Conservation (phyloP, 1,140 invertebrate species). For the Chionoecetes opilio region DNA sequence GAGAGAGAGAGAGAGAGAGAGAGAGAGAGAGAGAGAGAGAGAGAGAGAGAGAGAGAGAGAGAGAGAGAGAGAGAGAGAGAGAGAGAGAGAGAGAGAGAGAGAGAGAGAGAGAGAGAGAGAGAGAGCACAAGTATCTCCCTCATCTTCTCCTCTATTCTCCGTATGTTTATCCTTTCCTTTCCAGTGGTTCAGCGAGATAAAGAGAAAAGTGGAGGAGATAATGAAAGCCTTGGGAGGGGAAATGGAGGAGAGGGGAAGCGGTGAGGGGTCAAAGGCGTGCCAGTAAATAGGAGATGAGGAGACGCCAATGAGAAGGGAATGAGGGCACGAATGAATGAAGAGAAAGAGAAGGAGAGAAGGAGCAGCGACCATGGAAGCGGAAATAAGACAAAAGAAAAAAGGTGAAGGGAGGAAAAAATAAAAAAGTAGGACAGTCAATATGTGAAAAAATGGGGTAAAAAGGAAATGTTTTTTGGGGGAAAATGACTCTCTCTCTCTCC, state of each 20-base stretch:
- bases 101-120: slow-evolving; percentile 14
- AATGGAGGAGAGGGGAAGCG: not conserved
- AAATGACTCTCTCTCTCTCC: not conserved
- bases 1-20: not conserved
- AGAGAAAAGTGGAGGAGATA: not conserved
- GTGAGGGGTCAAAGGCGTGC: not conserved
- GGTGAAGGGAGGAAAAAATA: not conserved
- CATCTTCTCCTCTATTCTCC: not conserved
- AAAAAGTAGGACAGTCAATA: not conserved
- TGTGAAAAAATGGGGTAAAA: not conserved
- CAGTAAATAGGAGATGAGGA: slow-evolving; percentile 18
- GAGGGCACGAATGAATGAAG: too few species aligned
- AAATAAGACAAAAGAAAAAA: not conserved
- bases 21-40: slow-evolving; percentile 14
- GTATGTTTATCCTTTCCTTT: not conserved
- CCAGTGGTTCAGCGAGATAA: not conserved
- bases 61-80: slow-evolving; percentile 4
- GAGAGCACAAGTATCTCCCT: not conserved
- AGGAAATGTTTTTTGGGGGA: not conserved
- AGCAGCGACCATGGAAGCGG: not conserved
- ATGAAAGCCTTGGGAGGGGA: not conserved
- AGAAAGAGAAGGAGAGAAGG: too few species aligned
- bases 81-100: not conserved
- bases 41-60: slow-evolving; percentile 4
- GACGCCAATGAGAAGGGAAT: not conserved